Base-by-base conservation (phyloP, 2,888 invertebrate genomes). In the Sturmia bella region DNA sequence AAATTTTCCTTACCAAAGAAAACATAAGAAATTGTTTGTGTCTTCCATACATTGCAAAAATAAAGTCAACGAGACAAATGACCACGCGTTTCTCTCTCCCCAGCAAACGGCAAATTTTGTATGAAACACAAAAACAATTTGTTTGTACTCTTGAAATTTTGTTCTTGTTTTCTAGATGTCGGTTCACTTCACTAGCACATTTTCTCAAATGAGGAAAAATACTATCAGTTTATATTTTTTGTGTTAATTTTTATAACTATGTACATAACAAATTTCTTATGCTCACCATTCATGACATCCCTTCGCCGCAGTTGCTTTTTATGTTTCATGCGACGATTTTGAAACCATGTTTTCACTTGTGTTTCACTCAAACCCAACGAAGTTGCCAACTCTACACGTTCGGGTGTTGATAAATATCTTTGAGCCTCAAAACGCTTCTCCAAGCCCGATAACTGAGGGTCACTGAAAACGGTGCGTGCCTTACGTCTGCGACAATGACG, bases 311-410 rank as follows among this genome's bases (percentile, higher is more conserved):
- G 92, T 88, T 97, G 97, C 88, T 98, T 98, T 93, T 98, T 98
- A 90, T 98, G 97, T 89, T 98, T 98, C 99, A 99, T 99, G 86
- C 99, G 92, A 27, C 98, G 92, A 92, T 99, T 99, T 92, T 99
- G 98, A 91, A 99, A 98, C 98, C 98, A 98, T 80, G 98, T 99
- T 92, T 98, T 98, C 84, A 98, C 97, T 93, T 98, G 95, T 0
- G 99, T 99, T 92, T 99, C 99, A 13, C 98, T 98, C 17, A 99
- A 93, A 89, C 96, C 97, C 61, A 99, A 93, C 0, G 97, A 97
- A 0, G 96, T 95, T 0, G 99, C 99, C 75, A 99, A 92, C 90
- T 99, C 99, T 12, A 99, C 98, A 6, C 99, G 92, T 90, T 99
- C 99, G 0, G 99, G 99, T 0, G 99, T 99, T 17, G 98, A 98